Conservation (phyloP, 2,113 vertebrate genomes). For the Petromus typicus region DNA sequence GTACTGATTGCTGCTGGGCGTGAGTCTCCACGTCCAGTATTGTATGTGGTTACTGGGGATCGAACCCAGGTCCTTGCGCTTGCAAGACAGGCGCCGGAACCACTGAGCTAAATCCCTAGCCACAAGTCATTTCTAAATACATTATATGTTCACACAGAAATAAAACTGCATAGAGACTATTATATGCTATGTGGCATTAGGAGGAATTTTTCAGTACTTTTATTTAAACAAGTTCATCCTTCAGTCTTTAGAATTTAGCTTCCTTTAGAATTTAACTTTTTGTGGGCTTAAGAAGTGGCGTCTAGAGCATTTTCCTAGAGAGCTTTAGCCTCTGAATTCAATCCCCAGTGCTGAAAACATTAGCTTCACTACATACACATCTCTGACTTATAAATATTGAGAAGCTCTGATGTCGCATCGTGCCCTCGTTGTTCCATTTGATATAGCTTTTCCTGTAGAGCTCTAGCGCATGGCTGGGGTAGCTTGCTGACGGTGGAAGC, state of each 20-base stretch:
- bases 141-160: neutral
- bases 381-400: neutral
- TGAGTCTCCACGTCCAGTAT: too few relatives aligned
- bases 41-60: too few relatives aligned
- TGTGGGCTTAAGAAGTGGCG: neutral
- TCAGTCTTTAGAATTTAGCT: slow-evolving; percentile 40
- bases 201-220: slow-evolving; percentile 27
- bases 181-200: neutral
- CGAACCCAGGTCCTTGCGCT: too few relatives aligned
- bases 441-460: neutral
- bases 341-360: neutral
- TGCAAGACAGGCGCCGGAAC: too few relatives aligned
- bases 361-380: neutral
- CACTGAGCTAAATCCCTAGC: too few relatives aligned
- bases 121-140: slow-evolving; percentile 8
- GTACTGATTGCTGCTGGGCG: too few relatives aligned
- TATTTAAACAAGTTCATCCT: neutral
- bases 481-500: neutral
- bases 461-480: neutral
- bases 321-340: neutral
- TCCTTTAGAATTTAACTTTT: neutral
- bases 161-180: neutral
- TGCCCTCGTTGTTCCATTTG: neutral
- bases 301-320: neutral
- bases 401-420: neutral